These are phyloP conservation scores for Zaprionus gabonicus DNA, from an alignment of 1,140 invertebrate species.

Conservation along the genomic window DNA sequence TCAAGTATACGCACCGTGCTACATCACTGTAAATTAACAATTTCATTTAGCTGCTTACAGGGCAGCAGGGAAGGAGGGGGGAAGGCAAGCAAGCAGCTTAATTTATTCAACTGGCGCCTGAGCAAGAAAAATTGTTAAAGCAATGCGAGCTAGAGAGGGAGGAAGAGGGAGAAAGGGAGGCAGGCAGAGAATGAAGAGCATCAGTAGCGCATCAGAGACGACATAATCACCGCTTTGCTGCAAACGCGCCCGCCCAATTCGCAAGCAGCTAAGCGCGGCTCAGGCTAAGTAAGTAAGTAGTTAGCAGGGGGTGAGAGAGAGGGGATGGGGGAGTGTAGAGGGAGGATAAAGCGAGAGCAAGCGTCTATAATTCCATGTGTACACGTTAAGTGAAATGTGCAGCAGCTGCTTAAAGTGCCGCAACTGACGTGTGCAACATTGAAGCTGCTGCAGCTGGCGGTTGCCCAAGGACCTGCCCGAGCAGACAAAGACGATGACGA, in stretches of 20 bases:
- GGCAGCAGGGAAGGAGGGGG: not conserved
- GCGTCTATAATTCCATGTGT: slow-evolving; percentile 39
- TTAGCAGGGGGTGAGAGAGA: slow-evolving; percentile 6
- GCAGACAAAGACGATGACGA: slow-evolving; percentile 59
- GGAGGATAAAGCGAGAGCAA: not conserved
- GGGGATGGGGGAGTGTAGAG: not conserved
- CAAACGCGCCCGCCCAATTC: slow-evolving; percentile 55
- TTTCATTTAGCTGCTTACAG: slow-evolving; percentile 67
- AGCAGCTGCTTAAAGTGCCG: slow-evolving; percentile 48
- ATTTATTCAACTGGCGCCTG: slow-evolving; percentile 65
- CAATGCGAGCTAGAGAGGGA: slow-evolving; percentile 40
- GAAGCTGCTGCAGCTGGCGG: slow-evolving; percentile 42
- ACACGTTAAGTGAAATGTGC: slow-evolving; percentile 42
- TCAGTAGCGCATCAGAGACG: slow-evolving; percentile 38
- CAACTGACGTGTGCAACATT: slow-evolving; percentile 67
- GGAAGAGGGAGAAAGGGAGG: not conserved
- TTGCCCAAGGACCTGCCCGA: slow-evolving; percentile 48
- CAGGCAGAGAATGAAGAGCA: not conserved
- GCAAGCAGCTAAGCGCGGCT: slow-evolving; percentile 60
- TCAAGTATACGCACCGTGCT: slow-evolving; percentile 73
- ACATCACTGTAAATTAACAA: slow-evolving; percentile 69
- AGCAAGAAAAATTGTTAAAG: slow-evolving; percentile 49
- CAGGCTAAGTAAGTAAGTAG: slow-evolving; percentile 53
- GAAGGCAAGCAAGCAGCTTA: slow-evolving; percentile 51
- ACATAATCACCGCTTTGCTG: slow-evolving; percentile 75